phyloP scores from a whole-genome alignment of 2,797 vertebrate genomes.

The Sylvia borin region DNA sequence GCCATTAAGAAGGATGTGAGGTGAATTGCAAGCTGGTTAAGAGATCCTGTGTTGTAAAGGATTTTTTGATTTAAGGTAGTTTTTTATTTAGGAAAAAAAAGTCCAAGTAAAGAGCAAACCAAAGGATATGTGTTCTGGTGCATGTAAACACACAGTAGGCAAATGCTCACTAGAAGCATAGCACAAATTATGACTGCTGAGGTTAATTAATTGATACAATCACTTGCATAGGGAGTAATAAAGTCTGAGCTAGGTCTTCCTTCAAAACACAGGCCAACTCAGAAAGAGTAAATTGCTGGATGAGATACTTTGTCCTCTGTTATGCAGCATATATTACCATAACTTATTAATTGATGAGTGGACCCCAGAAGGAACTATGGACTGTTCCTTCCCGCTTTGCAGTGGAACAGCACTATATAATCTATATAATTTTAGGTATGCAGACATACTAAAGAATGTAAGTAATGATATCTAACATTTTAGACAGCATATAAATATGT shows the following conservation, averaged over 20 bases:
- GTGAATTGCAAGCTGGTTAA: neutral
- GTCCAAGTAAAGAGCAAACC: neutral
- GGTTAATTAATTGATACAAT: conserved; percentile 16
- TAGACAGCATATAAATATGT: neutral
- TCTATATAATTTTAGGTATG: neutral
- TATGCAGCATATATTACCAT: neutral
- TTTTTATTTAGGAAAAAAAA: neutral
- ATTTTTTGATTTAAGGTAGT: neutral
- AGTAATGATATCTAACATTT: neutral
- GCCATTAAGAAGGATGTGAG: neutral
- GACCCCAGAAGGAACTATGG: neutral
- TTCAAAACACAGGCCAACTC: neutral
- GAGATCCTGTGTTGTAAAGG: neutral
- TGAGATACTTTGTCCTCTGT: neutral
- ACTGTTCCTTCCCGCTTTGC: neutral
- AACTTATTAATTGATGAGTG: neutral
- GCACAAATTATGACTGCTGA: neutral
- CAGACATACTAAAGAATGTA: neutral
- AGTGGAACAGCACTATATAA: neutral
- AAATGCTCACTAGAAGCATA: neutral
- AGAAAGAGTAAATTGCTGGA: neutral
- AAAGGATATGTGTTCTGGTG: neutral
- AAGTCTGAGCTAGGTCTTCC: neutral
- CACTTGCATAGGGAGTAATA: neutral
- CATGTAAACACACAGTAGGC: neutral